Evolutionary conservation across 2,797 vertebrate species (phyloP), one percentile per base, ranked within the genome.

Genomic region (Triplophysa bombifrons): DNA sequence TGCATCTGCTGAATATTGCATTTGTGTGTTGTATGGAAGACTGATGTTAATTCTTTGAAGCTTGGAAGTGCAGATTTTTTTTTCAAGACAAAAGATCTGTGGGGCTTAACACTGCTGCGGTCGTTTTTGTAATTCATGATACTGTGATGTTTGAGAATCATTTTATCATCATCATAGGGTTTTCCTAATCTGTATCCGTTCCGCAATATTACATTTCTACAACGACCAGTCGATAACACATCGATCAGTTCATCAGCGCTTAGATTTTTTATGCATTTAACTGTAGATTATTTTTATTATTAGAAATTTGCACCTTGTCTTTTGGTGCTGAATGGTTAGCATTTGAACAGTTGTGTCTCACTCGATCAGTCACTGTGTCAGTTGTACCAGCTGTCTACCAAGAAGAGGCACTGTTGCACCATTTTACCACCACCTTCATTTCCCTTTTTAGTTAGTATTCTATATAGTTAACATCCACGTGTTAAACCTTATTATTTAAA

Each of bases 361-460:
- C 69, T 74, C 41, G 63, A n/a, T 68, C 67, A 68, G 67, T 76
- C 72, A 82, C 58, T 72, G 17, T 50, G 3, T 81, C 55, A 89
- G 88, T 86, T 76, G 22, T 90, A 80, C 81, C 84, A 77, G 66
- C 88, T 91, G 92, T 92, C 91, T 93, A 53, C 91, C 91, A 86
- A 86, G 76, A 84, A 90, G 88, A 83, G 92, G 91, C 85, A 66
- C 85, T 50, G 64, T 70, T 77, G 80, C 84, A 34, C 77, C 75
- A 80, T 72, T 69, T 67, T 69, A 81, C 27, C 80, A 46, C 10
- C 19, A 12, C 27, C 12, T 44, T 30, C 50, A 22, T 30, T 64
- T 72, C 78, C 8, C 22, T 61, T 61, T 66, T 48, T 19, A 66
- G 50, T 53, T 64, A 48, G 14, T 70, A 41, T 58, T 70, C 3